phyloP scores from a whole-genome alignment of 2,113 vertebrate genomes.

The Onychorhynchus coronatus region DNA sequence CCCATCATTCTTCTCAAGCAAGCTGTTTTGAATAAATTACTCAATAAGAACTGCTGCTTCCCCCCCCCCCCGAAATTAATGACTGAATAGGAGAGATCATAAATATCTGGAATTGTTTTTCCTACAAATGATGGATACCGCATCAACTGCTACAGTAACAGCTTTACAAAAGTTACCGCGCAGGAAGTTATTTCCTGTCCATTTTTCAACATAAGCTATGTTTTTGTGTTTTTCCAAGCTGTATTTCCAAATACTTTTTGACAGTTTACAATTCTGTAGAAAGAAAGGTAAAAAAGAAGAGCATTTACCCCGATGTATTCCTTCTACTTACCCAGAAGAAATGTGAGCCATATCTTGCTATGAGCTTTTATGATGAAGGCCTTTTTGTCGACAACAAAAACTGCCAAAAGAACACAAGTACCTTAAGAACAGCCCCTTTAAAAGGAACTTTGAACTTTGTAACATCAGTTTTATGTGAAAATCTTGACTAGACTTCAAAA shows the following conservation, averaged over 20 bases:
- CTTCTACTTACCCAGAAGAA: conserved; percentile 60
- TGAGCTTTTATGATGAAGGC: neutral
- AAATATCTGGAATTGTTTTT: neutral
- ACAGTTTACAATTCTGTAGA: neutral
- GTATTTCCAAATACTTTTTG: neutral
- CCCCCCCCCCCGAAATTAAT: neutral
- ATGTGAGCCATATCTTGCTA: conserved; percentile 55
- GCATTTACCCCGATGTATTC: neutral
- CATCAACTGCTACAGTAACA: neutral
- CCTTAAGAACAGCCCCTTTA: neutral
- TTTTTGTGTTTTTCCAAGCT: neutral
- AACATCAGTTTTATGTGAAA: neutral
- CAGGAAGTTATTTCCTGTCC: neutral
- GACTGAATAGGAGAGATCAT: neutral
- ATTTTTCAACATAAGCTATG: neutral
- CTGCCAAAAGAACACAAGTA: conserved; percentile 24
- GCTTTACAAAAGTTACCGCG: neutral
- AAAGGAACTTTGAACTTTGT: neutral
- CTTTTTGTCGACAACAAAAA: conserved; percentile 4
- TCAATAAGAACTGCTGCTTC: neutral
- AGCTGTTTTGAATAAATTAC: neutral
- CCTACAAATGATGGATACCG: neutral
- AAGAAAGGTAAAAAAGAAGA: neutral
- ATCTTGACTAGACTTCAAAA: neutral
- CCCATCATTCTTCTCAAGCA: neutral